phyloP scores from a whole-genome alignment of 2,797 vertebrate species.

The Muraenolepis orangiensis region DNA sequence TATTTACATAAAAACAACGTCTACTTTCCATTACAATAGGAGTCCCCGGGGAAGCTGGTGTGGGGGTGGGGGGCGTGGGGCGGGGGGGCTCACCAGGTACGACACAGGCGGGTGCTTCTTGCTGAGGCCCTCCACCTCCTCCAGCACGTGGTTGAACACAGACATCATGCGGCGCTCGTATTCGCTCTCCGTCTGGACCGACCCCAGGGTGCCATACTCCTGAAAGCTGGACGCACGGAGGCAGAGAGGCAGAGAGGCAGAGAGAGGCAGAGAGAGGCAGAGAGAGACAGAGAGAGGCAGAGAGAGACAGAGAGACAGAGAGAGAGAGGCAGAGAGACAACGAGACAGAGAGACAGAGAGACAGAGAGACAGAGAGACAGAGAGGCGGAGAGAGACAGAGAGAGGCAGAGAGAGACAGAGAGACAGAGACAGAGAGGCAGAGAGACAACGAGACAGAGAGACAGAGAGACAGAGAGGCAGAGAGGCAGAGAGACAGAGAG shows the following conservation, averaged over 20 bases:
- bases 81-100: constrained; percentile 82
- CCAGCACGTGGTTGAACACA: constrained; percentile 87
- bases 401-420: too few relatives aligned
- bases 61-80: too few relatives aligned
- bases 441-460: too few relatives aligned
- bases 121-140: constrained; percentile 90
- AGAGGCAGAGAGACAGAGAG: too few relatives aligned
- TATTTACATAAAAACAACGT: not conserved
- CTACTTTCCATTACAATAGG: not conserved
- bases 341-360: not conserved
- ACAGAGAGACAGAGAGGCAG: not conserved
- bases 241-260: not conserved
- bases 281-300: too few relatives aligned
- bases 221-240: constrained; percentile 80
- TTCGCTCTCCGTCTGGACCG: constrained; percentile 87
- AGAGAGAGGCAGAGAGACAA: not conserved
- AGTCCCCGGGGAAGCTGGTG: not conserved
- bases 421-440: not conserved
- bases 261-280: not conserved
- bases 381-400: too few relatives aligned
- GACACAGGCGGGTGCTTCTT: constrained; percentile 95
- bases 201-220: constrained; percentile 82
- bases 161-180: constrained; percentile 94
- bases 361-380: too few relatives aligned
- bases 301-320: not conserved